phyloP scores from a whole-genome alignment of 2,888 invertebrate species.

The Eulithis testata region DNA sequence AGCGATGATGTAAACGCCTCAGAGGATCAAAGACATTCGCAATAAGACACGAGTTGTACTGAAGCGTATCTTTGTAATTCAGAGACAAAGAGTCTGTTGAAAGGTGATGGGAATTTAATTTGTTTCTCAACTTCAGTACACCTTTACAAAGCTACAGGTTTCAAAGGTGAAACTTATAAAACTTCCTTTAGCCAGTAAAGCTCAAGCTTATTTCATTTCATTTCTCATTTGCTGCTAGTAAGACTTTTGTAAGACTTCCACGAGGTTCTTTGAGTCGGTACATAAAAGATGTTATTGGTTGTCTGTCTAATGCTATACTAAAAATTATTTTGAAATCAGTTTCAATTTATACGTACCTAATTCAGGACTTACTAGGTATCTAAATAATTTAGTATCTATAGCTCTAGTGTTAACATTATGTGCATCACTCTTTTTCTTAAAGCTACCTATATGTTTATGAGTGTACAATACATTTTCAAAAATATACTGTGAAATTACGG shows the following conservation, averaged over 20 bases:
- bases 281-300: too few relatives aligned
- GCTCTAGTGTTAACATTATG: too few relatives aligned
- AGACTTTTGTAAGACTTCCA: constrained; percentile 25
- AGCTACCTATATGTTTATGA: too few relatives aligned
- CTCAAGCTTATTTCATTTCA: constrained; percentile 34
- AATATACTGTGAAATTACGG: too few relatives aligned
- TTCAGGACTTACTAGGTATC: too few relatives aligned
- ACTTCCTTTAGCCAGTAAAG: constrained; percentile 26
- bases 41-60: constrained; percentile 24
- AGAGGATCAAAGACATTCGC: constrained; percentile 20
- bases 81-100: constrained; percentile 24
- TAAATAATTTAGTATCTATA: too few relatives aligned
- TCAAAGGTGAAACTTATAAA: constrained; percentile 38
- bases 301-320: too few relatives aligned
- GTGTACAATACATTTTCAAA: too few relatives aligned
- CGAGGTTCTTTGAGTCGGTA: constrained; percentile 8
- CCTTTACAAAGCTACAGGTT: constrained; percentile 17
- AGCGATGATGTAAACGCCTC: constrained; percentile 24
- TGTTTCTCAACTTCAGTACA: constrained; percentile 31
- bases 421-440: too few relatives aligned
- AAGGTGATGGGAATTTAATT: constrained; percentile 35
- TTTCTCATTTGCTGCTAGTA: constrained; percentile 31
- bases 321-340: too few relatives aligned
- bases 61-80: constrained; percentile 17
- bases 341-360: too few relatives aligned